A percentile compares a stretch with the other conserved stretches of the same genome.
Conservation (phyloP, 1,140 invertebrate species). For the Drosophila nikananu region DNA sequence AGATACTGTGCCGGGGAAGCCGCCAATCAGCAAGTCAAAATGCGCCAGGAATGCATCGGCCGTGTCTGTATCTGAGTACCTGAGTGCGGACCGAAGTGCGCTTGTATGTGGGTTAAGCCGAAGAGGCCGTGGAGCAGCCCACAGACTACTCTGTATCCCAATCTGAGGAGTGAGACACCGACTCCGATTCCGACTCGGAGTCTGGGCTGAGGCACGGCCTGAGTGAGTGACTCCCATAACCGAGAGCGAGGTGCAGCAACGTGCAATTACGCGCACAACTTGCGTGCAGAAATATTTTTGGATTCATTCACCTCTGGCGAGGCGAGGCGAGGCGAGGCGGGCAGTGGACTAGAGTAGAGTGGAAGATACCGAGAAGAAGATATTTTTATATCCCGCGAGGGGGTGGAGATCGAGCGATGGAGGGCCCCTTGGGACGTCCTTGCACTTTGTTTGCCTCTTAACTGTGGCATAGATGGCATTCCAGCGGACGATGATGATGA, state of each 20-base stretch:
- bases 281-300: conserved; percentile 74
- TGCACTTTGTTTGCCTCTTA: conserved; percentile 60
- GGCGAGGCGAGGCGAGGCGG: not conserved
- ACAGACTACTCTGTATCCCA: conserved; percentile 37
- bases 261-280: conserved; percentile 71
- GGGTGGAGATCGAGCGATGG: conserved; percentile 9
- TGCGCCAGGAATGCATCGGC: conserved; percentile 52
- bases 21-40: conserved; percentile 68
- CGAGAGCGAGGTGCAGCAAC: conserved; percentile 51
- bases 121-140: conserved; percentile 49
- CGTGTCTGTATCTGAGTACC: conserved; percentile 7
- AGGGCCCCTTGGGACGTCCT: conserved; percentile 49
- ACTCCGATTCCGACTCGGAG: conserved; percentile 17
- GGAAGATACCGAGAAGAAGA: conserved; percentile 44
- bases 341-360: conserved; percentile 9
- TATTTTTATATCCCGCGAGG: conserved; percentile 46
- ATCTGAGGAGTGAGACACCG: conserved; percentile 40
- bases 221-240: conserved; percentile 38
- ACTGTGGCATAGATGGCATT: conserved; percentile 55
- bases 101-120: conserved; percentile 60
- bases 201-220: conserved; percentile 13
- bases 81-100: conserved; percentile 11
- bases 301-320: conserved; percentile 70
- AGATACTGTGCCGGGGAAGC: conserved; percentile 43
- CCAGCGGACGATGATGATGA: conserved; percentile 29